Percentiles rank a stretch among this genome's conserved stretches.
Conservation (phyloP, 2,797 vertebrate genomes). For the Takifugu rubripes region DNA sequence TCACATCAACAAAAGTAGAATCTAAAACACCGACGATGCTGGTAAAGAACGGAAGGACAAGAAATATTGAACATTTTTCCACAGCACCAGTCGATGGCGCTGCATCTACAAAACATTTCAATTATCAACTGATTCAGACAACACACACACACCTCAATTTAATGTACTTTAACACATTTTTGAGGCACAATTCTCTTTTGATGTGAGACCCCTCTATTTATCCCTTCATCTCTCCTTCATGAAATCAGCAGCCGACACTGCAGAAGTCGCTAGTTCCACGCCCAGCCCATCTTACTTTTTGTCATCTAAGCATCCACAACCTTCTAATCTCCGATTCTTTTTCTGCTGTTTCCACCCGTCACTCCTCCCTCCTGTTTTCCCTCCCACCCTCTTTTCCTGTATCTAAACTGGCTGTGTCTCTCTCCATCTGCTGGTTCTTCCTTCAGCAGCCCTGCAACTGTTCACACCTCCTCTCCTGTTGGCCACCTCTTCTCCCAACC, state of each 20-base stretch:
- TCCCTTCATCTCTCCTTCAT: conserved; percentile 26
- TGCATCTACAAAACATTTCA: conserved; percentile 58
- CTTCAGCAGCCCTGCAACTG: conserved; percentile 99
- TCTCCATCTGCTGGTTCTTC: conserved; percentile 99
- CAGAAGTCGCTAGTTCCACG: conserved; percentile 79
- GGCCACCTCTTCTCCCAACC: conserved; percentile 84
- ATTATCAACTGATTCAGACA: conserved; percentile 44
- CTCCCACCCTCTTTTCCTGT: conserved; percentile 89
- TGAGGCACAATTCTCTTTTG: conserved; percentile 8
- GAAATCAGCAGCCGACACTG: conserved; percentile 52
- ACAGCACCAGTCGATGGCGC: conserved; percentile 29
- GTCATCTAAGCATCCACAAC: conserved; percentile 52
- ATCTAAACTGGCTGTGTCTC: conserved; percentile 99
- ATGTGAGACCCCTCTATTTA: conserved; percentile 27
- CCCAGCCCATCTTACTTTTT: conserved; percentile 47
- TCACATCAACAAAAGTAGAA: too few species aligned
- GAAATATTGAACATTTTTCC: conserved; percentile 63
- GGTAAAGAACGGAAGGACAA: background rate
- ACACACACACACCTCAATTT: conserved; percentile 42
- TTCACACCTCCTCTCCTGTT: conserved; percentile 99
- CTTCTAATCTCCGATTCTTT: conserved; percentile 87
- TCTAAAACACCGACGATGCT: too few species aligned
- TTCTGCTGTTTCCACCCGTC: conserved; percentile 77
- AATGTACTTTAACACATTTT: conserved; percentile 70
- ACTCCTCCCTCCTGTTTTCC: conserved; percentile 76